Conservation (phyloP, 2,113 vertebrate genomes). For the Sinocyclocheilus anshuiensis region DNA sequence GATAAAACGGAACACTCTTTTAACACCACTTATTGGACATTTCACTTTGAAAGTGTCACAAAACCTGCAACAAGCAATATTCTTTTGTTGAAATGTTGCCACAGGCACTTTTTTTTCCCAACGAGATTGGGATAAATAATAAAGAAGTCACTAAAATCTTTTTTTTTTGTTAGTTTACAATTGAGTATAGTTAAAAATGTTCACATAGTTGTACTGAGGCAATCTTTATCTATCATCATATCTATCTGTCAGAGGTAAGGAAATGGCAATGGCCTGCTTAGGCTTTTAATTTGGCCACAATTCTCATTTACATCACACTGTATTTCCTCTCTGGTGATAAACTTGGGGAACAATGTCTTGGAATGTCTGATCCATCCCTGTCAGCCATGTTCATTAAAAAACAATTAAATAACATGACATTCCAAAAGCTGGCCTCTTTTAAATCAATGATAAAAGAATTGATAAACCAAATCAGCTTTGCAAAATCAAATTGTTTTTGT, state of each 20-base stretch:
- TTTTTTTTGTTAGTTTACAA: neutral
- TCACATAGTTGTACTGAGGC: neutral
- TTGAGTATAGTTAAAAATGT: neutral
- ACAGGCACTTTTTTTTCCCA: too few relatives aligned
- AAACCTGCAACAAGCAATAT: too few relatives aligned
- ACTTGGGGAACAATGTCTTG: slow-evolving; percentile 2
- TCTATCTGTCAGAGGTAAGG: neutral
- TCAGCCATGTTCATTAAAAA: slow-evolving; percentile 1
- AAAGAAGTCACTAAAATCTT: neutral
- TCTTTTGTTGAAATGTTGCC: too few relatives aligned
- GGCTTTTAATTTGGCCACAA: neutral
- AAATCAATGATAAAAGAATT: neutral
- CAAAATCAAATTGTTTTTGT: neutral
- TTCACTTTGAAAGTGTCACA: too few relatives aligned
- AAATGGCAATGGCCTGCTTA: neutral
- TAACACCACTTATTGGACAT: too few relatives aligned
- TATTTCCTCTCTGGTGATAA: neutral
- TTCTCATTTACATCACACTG: neutral
- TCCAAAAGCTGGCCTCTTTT: neutral
- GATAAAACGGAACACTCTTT: too few relatives aligned
- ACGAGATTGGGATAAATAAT: too few relatives aligned
- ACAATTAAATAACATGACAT: neutral
- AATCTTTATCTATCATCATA: neutral
- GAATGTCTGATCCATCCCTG: neutral
- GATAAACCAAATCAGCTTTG: neutral